Conservation (phyloP, 2,113 vertebrate genomes). For the Campylomormyrus numenius region DNA sequence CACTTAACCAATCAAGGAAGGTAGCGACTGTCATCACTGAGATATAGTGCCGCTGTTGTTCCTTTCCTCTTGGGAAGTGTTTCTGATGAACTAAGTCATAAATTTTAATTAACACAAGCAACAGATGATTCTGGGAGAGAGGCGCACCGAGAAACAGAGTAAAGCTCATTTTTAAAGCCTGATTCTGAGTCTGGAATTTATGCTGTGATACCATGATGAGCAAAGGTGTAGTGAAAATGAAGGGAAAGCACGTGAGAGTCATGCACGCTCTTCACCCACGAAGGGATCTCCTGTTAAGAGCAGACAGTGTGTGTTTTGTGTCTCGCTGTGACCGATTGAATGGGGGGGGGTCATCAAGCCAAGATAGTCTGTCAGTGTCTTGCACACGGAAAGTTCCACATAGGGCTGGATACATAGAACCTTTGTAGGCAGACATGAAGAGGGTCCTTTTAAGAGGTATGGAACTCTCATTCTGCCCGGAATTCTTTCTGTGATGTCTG, state of each 20-base stretch:
- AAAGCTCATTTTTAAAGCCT: neutral
- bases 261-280: neutral
- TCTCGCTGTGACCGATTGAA: slow-evolving; percentile 35
- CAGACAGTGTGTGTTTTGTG: neutral
- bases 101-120: slow-evolving; percentile 1
- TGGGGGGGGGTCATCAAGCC: slow-evolving; percentile 51
- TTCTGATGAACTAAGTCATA: neutral
- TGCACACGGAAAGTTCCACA: slow-evolving; percentile 44
- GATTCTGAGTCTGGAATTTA: neutral
- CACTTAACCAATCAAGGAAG: slow-evolving; percentile 7
- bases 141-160: neutral
- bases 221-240: neutral
- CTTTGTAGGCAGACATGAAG: slow-evolving; percentile 1
- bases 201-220: neutral
- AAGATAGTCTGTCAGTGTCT: slow-evolving; percentile 54
- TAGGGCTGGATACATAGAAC: neutral
- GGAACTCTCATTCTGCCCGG: neutral
- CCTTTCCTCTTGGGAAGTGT: neutral
- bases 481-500: neutral
- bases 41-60: neutral
- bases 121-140: neutral
- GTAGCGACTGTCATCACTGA: neutral
- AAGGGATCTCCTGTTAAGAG: neutral
- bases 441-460: neutral
- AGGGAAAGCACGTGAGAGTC: neutral